Conservation (phyloP, 1,140 invertebrate species). For the Drosophila sturtevanti region DNA sequence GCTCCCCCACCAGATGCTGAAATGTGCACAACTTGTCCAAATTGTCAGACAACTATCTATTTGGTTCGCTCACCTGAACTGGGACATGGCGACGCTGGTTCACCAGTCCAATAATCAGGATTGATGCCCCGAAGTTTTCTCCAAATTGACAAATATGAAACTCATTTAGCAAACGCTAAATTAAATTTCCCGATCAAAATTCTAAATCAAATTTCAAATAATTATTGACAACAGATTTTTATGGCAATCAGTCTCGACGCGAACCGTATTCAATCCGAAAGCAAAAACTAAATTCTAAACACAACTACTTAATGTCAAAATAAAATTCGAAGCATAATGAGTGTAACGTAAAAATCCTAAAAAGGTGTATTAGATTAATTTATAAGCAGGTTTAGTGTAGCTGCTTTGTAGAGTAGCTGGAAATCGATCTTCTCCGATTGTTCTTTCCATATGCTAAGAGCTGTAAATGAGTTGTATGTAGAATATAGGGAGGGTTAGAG, state of each 20-base stretch:
- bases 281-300: not conserved
- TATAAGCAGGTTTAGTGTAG: too few relatives aligned
- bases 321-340: not conserved
- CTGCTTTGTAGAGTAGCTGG: not conserved
- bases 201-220: not conserved
- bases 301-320: not conserved
- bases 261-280: not conserved
- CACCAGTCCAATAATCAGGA: conserved; percentile 35
- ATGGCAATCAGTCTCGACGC: not conserved
- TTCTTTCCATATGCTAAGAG: not conserved
- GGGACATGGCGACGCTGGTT: conserved; percentile 55
- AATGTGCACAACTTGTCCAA: conserved; percentile 79
- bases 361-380: too few relatives aligned
- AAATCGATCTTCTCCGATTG: not conserved
- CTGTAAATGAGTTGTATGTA: not conserved
- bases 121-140: not conserved
- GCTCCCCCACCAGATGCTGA: conserved; percentile 52
- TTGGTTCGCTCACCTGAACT: conserved; percentile 65
- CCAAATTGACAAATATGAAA: not conserved
- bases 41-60: conserved; percentile 78
- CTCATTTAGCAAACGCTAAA: not conserved
- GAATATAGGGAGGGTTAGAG: not conserved
- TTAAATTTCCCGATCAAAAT: conserved; percentile 24
- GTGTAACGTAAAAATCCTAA: not conserved
- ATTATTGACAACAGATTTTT: not conserved